phyloP scores from a whole-genome alignment of 2,888 invertebrate species.

The Lasiommata megera region DNA sequence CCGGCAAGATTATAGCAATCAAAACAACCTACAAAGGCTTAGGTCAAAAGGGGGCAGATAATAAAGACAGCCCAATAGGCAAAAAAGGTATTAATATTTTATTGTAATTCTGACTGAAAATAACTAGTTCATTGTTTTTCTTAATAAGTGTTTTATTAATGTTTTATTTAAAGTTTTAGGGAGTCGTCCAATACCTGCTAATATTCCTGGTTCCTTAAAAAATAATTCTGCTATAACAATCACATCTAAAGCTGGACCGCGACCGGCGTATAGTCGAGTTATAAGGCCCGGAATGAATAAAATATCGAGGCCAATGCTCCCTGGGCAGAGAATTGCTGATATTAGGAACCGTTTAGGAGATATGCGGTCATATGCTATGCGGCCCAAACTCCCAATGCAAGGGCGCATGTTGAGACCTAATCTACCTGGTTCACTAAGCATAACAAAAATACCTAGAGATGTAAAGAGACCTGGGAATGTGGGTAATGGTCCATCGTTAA shows the following conservation, averaged over 20 bases:
- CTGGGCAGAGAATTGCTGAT: conserved; percentile 69
- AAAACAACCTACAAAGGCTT: conserved; percentile 87
- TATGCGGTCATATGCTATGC: conserved; percentile 57
- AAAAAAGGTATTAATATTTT: conserved; percentile 58
- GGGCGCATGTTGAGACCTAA: conserved; percentile 58
- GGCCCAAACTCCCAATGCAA: conserved; percentile 55
- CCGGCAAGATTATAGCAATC: conserved; percentile 97
- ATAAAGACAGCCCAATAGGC: conserved; percentile 63
- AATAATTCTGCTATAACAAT: conserved; percentile 83
- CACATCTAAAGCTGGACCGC: conserved; percentile 71
- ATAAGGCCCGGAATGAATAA: conserved; percentile 63
- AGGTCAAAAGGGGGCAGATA: conserved; percentile 68
- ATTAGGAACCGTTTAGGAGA: conserved; percentile 64
- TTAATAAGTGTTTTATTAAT: not conserved
- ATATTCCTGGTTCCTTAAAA: conserved; percentile 77
- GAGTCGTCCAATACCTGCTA: conserved; percentile 55
- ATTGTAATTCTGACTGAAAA: not conserved
- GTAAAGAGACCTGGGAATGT: conserved; percentile 49
- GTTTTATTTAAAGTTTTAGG: conserved; percentile 57
- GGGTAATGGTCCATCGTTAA: conserved; percentile 41
- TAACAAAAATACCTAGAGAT: conserved; percentile 66
- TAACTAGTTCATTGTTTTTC: not conserved
- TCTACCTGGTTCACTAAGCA: conserved; percentile 69
- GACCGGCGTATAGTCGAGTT: conserved; percentile 62
- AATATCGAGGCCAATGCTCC: conserved; percentile 56